Conservation (phyloP, 2,888 invertebrate genomes). For the Plutella xylostella region DNA sequence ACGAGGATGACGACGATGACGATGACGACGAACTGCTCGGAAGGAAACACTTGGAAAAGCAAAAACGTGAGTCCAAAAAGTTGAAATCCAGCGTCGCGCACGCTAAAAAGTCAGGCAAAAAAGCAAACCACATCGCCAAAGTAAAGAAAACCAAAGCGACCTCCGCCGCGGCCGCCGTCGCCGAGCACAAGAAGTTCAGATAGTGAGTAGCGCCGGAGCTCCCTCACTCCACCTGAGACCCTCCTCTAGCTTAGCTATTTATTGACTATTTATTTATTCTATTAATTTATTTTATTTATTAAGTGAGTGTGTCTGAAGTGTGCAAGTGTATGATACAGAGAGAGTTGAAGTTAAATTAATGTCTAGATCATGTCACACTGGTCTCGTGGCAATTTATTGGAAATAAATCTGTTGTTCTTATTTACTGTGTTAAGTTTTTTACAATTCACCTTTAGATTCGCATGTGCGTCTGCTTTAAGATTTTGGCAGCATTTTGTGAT, state of each 20-base stretch:
- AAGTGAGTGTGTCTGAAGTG: constrained; percentile 67
- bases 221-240: constrained; percentile 54
- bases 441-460: constrained; percentile 42
- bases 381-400: constrained; percentile 68
- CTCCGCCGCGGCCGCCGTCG: constrained; percentile 51
- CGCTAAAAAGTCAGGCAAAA: constrained; percentile 62
- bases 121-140: constrained; percentile 59
- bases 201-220: constrained; percentile 46
- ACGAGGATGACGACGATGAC: constrained; percentile 75
- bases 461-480: constrained; percentile 43
- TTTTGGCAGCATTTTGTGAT: constrained; percentile 7
- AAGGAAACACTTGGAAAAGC: constrained; percentile 51
- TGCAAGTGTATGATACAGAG: constrained; percentile 61
- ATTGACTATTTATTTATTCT: constrained; percentile 71
- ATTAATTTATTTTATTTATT: constrained; percentile 72
- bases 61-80: constrained; percentile 90
- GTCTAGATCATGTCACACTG: constrained; percentile 71
- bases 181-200: constrained; percentile 69
- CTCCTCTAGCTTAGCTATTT: constrained; percentile 69
- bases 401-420: constrained; percentile 69
- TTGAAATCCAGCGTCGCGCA: constrained; percentile 54
- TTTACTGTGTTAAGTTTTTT: constrained; percentile 60
- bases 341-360: constrained; percentile 67
- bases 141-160: constrained; percentile 67
- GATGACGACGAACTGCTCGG: constrained; percentile 75